Evolutionary conservation across 2,797 vertebrate species (phyloP).

Genomic region (Manis crassicaudata): DNA sequence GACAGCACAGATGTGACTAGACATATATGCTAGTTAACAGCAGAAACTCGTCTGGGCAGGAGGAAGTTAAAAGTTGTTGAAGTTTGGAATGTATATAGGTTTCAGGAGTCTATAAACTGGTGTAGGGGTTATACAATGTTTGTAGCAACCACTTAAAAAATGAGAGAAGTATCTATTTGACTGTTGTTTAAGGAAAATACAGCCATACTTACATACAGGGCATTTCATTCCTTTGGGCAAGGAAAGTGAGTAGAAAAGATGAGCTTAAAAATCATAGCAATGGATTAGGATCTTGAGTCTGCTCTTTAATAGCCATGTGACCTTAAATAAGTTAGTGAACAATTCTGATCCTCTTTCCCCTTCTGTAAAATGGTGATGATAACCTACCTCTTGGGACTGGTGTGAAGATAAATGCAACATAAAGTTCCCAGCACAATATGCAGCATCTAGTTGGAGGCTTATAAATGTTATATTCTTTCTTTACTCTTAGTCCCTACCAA

Average conservation of each 20-base stretch:
- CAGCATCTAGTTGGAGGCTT: not conserved
- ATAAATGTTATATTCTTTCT: not conserved
- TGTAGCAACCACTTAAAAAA: not conserved
- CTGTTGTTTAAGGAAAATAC: not conserved
- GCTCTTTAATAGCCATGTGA: not conserved
- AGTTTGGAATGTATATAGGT: not conserved
- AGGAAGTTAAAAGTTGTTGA: not conserved
- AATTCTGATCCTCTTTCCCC: not conserved
- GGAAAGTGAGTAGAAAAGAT: not conserved
- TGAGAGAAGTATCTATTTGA: not conserved
- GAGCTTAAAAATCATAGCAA: not conserved
- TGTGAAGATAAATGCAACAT: not conserved
- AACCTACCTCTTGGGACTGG: not conserved
- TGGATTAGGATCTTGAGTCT: not conserved
- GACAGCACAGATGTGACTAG: not conserved
- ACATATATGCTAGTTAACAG: not conserved
- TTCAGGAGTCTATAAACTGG: not conserved
- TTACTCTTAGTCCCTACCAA: not conserved
- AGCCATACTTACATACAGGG: not conserved
- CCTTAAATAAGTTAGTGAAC: not conserved
- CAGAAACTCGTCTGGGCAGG: not conserved
- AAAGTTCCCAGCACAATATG: not conserved
- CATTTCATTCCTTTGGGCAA: not conserved
- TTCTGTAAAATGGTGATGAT: not conserved
- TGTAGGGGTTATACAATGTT: not conserved